Conservation (phyloP, 2,113 vertebrate species). For the Struthio camelus region DNA sequence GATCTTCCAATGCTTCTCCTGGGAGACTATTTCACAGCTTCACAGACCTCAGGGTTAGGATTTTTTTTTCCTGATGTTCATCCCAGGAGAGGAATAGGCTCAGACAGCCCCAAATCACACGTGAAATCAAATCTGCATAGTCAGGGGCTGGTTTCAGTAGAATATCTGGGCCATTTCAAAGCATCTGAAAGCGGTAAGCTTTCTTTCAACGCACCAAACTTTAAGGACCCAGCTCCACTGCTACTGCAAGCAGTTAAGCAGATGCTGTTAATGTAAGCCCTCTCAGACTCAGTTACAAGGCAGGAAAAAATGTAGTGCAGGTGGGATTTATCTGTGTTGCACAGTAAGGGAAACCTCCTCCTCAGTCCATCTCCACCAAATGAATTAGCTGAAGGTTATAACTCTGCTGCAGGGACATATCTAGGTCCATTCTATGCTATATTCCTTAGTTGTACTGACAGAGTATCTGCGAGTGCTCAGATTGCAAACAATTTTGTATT, state of each 20-base stretch:
- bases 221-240: neutral
- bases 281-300: neutral
- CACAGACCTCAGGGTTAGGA: slow-evolving; percentile 53
- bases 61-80: slow-evolving; percentile 36
- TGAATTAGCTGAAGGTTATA: neutral
- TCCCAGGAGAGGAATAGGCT: slow-evolving; percentile 26
- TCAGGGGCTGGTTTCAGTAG: slow-evolving; percentile 29
- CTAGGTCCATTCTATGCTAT: neutral
- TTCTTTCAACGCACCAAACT: neutral
- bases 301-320: neutral
- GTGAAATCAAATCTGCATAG: slow-evolving; percentile 38
- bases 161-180: slow-evolving; percentile 7
- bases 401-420: neutral
- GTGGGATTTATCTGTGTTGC: neutral
- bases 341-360: neutral
- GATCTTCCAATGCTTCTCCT: slow-evolving; percentile 41
- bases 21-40: slow-evolving; percentile 55
- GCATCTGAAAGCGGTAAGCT: slow-evolving; percentile 33
- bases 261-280: neutral
- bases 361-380: neutral
- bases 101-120: slow-evolving; percentile 32
- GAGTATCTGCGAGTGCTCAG: neutral
- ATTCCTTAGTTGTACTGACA: neutral
- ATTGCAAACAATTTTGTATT: neutral
- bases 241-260: neutral